These are phyloP conservation scores for Lacanobia wlatinum DNA, from an alignment of 2,888 invertebrate genomes.

Conservation along the genomic window DNA sequence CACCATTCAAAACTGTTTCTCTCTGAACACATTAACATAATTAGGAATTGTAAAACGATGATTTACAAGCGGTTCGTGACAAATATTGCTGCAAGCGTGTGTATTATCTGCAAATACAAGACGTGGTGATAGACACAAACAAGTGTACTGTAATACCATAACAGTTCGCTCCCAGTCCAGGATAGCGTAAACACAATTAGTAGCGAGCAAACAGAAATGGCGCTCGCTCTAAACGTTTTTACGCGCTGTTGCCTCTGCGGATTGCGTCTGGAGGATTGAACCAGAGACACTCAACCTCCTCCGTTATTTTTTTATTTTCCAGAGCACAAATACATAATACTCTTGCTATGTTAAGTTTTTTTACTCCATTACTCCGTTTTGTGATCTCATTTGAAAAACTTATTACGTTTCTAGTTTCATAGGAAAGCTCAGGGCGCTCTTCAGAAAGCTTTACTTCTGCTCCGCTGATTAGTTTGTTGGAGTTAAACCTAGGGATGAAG, in stretches of 20 bases:
- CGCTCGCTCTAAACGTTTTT: constrained; percentile 33
- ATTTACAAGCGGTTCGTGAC: constrained; percentile 9
- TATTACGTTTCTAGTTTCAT: constrained; percentile 15
- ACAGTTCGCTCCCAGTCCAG: neutral
- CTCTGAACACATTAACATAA: constrained; percentile 36
- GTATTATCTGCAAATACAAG: neutral
- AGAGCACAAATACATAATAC: constrained; percentile 5
- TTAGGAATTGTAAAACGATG: constrained; percentile 2
- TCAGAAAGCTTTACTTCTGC: constrained; percentile 10
- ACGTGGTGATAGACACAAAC: constrained; percentile 16
- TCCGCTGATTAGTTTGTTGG: constrained; percentile 34
- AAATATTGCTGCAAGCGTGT: constrained; percentile 14
- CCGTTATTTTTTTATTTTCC: constrained; percentile 2
- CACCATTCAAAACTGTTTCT: constrained; percentile 26
- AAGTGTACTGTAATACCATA: neutral
- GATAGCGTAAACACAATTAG: constrained; percentile 53
- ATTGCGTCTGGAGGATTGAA: constrained; percentile 24
- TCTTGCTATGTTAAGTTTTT: constrained; percentile 3
- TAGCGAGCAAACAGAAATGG: constrained; percentile 44
- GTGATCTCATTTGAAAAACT: constrained; percentile 13
- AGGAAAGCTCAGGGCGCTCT: constrained; percentile 12
- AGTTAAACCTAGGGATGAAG: constrained; percentile 23
- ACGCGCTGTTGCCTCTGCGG: constrained; percentile 9
- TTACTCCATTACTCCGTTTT: neutral
- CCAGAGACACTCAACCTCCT: constrained; percentile 3